Conservation (phyloP, 2,113 vertebrate species). For the Sclerurus mexicanus region DNA sequence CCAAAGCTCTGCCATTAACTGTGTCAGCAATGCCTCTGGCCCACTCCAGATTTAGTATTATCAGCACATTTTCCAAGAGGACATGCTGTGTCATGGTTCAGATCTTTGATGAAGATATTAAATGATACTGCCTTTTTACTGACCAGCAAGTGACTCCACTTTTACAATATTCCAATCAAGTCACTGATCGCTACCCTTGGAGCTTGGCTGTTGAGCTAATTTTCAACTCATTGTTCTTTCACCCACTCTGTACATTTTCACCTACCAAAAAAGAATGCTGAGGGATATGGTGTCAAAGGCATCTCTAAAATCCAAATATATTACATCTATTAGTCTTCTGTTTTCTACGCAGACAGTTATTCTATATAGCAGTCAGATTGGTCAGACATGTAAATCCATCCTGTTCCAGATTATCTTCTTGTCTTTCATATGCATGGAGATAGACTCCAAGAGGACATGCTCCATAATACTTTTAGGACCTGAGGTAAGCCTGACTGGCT, state of each 20-base stretch:
- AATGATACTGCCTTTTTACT: rapidly evolving
- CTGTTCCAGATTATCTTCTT: neutral
- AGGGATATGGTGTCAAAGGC: neutral
- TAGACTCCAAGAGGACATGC: neutral
- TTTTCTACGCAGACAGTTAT: neutral
- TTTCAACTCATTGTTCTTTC: neutral
- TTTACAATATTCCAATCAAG: neutral
- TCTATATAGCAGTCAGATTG: neutral
- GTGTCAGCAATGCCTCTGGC: neutral
- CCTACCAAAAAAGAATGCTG: neutral
- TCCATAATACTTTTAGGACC: neutral
- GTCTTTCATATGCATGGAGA: neutral
- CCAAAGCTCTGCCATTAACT: neutral
- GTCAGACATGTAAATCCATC: neutral
- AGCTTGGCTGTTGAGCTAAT: neutral
- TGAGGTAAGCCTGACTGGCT: neutral
- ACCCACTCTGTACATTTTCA: neutral
- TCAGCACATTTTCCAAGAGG: neutral
- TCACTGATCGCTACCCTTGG: neutral
- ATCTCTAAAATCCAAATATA: neutral
- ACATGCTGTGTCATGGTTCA: neutral
- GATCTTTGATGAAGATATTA: neutral
- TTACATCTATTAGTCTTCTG: neutral
- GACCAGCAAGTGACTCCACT: neutral
- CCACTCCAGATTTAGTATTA: rapidly evolving